phyloP scores from a whole-genome alignment of 2,113 vertebrate species.

The Aix galericulata region DNA sequence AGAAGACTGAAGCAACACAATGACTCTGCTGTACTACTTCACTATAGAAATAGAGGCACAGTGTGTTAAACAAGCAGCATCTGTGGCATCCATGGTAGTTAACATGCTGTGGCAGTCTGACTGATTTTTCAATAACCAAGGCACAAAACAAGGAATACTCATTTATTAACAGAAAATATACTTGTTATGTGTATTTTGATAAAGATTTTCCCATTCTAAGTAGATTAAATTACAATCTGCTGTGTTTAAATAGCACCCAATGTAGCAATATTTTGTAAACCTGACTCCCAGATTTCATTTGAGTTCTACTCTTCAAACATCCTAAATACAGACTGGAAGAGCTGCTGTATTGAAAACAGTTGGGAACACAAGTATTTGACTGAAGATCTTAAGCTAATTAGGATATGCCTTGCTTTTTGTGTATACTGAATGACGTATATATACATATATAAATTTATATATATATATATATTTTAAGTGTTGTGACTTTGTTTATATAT shows the following conservation, averaged over 20 bases:
- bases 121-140: neutral
- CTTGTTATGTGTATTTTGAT: neutral
- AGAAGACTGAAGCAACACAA: neutral
- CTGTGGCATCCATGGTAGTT: neutral
- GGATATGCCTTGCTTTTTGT: neutral
- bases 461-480: neutral
- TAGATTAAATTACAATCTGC: neutral
- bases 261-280: neutral
- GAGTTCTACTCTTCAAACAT: neutral
- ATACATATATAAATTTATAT: no score
- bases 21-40: neutral
- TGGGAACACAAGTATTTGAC: neutral
- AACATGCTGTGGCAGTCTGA: neutral
- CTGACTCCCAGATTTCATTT: neutral
- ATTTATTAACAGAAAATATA: neutral
- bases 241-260: neutral
- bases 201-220: neutral
- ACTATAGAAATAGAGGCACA: neutral
- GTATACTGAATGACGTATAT: neutral
- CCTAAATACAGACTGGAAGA: neutral
- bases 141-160: neutral
- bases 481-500: no score
- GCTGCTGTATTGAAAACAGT: neutral
- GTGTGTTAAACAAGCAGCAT: neutral
- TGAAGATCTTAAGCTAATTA: neutral